These are phyloP conservation scores for Oegoconia quadripuncta DNA, from an alignment of 2,888 invertebrate species.

Conservation along the genomic window DNA sequence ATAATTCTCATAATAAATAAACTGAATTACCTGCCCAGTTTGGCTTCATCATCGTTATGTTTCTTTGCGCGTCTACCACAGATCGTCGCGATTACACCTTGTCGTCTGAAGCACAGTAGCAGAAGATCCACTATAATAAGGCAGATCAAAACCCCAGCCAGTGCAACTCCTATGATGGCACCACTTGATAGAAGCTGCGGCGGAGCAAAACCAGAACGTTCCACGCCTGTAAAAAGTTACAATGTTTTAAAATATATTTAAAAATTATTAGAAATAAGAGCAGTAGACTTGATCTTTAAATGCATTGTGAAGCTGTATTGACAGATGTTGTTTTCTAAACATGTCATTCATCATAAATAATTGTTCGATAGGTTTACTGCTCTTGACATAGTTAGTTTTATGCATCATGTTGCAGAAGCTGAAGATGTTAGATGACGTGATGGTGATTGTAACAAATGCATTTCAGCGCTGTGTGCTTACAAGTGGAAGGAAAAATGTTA, in stretches of 20 bases:
- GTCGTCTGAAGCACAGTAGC: conserved; percentile 84
- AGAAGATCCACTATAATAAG: conserved; percentile 91
- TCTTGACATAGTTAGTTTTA: conserved; percentile 60
- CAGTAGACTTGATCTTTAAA: conserved; percentile 57
- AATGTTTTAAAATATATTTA: conserved; percentile 21
- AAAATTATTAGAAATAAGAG: conserved; percentile 31
- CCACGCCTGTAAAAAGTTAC: conserved; percentile 58
- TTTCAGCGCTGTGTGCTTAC: conserved; percentile 33
- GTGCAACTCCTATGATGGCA: conserved; percentile 90
- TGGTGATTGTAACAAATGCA: conserved; percentile 65
- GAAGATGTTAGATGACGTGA: conserved; percentile 66
- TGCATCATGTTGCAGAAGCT: conserved; percentile 67
- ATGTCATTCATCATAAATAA: too few species aligned
- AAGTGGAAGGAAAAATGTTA: neutral
- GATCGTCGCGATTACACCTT: conserved; percentile 84
- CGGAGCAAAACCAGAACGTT: conserved; percentile 67
- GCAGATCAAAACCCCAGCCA: conserved; percentile 88
- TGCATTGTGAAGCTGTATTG: conserved; percentile 12
- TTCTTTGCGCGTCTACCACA: conserved; percentile 84
- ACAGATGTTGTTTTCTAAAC: neutral
- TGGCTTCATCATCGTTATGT: conserved; percentile 88
- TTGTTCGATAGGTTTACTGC: conserved; percentile 47
- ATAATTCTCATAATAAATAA: neutral
- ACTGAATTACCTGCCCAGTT: conserved; percentile 86
- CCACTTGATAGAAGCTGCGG: conserved; percentile 82